These are phyloP conservation scores for Anguilla rostrata DNA, from an alignment of 2,113 vertebrate genomes.

Conservation along the genomic window DNA sequence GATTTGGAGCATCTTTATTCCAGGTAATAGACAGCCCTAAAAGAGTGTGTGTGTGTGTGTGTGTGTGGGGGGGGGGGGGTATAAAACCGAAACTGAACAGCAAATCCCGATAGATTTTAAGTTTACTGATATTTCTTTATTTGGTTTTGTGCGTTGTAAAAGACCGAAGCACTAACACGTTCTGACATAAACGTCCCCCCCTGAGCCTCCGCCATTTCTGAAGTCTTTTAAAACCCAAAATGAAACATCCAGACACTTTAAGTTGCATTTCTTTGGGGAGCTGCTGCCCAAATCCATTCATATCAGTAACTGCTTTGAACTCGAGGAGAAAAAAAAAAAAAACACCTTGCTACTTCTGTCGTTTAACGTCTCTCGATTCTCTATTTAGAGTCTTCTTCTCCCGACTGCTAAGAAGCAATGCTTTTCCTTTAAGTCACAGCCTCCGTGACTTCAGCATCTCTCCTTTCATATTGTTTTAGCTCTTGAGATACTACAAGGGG, in stretches of 20 bases:
- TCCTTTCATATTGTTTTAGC: not conserved
- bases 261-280: not conserved
- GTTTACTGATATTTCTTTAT: not conserved
- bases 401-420: not conserved
- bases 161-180: not conserved
- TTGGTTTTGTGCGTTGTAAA: not conserved
- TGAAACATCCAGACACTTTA: not conserved
- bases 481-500: not conserved
- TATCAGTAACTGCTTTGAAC: not conserved
- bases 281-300: not conserved
- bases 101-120: not conserved
- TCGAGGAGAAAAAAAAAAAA: not conserved
- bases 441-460: not conserved
- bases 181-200: not conserved
- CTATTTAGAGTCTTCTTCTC: not conserved
- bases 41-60: no score
- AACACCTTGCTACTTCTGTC: not conserved
- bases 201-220: not conserved
- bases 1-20: not conserved
- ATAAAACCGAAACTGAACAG: not conserved
- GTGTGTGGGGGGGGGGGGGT: no score
- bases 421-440: not conserved
- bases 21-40: not conserved
- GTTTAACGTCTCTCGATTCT: not conserved
- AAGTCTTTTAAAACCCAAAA: not conserved